Base-by-base conservation (phyloP, 2,888 invertebrate species). In the Plagodis pulveraria region DNA sequence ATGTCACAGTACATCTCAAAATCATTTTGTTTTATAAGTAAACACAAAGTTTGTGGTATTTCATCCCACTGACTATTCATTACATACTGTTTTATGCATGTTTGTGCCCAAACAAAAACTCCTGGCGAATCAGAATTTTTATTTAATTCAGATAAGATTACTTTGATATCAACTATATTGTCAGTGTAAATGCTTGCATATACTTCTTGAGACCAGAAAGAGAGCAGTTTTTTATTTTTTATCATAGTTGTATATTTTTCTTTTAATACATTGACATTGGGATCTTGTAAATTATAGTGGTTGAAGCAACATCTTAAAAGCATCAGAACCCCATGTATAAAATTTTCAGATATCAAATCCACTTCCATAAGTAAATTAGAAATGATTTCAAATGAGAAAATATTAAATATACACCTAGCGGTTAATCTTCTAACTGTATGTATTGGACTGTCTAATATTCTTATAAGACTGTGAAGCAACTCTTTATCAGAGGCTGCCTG, bases 381-480 rank as follows among this genome's bases (percentile, higher is more conserved):
- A 48, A 85, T 80, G 8, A 62, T 62, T 50, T 78, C 67, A 58
- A 84, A 82, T 51, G 81, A 66, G 62, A 79, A 91, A 56, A 91
- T 85, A 67, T 90, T 90, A 63, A 81, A 84, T 66, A 93, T 87
- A 44, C 87, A 85, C 71, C 84, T 87, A 6, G 92, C 88, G 47
- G 87, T 80, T 32, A 93, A 75, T 35, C 90, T 78, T 60, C 93
- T 78, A 6, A 93, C 89, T 32, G 86, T 84, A 58, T 84, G 85
- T 66, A 93, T 87, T 7, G 91, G 88, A 65, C 93, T 93, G 46
- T 81, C 84, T 45, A 93, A 70, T 60, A 93, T 75, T 12, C 60
- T 42, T 32, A 80, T 60, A 6, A 93, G 74, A 67, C 75, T 72
- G 35, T 72, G 46, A 44, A 91, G 74, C 50, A 91, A 71, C 34